Conservation (phyloP, 2,888 invertebrate genomes). For the Pediacus dermestoides region DNA sequence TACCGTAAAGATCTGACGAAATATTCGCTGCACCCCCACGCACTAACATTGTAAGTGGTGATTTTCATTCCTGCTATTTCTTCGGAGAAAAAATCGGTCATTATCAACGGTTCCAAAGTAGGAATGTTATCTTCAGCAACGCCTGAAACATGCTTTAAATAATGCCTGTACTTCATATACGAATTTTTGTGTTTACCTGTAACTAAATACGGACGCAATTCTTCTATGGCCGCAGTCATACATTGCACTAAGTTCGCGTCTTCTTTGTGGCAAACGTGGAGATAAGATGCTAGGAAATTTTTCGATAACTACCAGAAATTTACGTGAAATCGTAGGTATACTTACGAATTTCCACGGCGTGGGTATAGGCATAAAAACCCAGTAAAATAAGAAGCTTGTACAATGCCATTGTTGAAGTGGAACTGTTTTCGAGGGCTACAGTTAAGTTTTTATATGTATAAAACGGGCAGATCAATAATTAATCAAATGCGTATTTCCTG, state of each 20-base stretch:
- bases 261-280: conserved; percentile 54
- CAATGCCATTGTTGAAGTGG: too few species aligned
- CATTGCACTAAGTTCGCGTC: conserved; percentile 54
- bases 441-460: background rate
- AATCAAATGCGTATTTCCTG: conserved; percentile 3
- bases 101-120: conserved; percentile 54
- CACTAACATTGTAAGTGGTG: conserved; percentile 49
- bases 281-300: conserved; percentile 52
- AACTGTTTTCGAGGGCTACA: background rate
- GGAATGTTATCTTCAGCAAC: conserved; percentile 57
- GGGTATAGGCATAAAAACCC: background rate
- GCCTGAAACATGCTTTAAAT: conserved; percentile 38
- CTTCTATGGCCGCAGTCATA: conserved; percentile 50
- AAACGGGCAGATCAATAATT: background rate
- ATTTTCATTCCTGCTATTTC: conserved; percentile 50
- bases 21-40: conserved; percentile 55
- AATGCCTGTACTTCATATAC: background rate
- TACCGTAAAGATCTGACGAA: conserved; percentile 51
- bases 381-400: background rate
- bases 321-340: background rate
- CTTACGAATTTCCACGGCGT: background rate
- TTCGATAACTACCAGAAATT: background rate
- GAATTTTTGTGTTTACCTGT: background rate
- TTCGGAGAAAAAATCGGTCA: conserved; percentile 53
- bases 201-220: conserved; percentile 50